These are phyloP conservation scores for Coelopa frigida DNA, from an alignment of 1,140 invertebrate genomes.

Conservation along the genomic window DNA sequence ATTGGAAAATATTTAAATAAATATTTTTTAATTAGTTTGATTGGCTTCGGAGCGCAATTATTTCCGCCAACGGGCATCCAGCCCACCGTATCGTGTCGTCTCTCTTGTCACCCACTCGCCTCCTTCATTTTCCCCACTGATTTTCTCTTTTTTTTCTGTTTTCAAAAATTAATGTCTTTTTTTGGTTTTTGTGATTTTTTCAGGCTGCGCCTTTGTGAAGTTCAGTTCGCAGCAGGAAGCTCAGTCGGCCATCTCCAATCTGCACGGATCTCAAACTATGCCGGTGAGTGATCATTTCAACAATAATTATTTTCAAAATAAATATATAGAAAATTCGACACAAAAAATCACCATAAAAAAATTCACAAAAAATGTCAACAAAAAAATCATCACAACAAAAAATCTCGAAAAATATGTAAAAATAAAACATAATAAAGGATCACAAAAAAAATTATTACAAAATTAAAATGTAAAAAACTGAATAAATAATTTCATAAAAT, in stretches of 20 bases:
- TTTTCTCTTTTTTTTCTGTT: not conserved
- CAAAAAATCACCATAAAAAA: too few species aligned
- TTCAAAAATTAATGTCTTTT: not conserved
- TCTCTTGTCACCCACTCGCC: not conserved
- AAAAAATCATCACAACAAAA: not conserved
- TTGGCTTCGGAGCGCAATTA: too few species aligned
- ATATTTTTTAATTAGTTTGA: too few species aligned
- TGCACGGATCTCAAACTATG: conserved; percentile 99
- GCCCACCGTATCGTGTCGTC: too few species aligned
- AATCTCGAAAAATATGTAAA: not conserved
- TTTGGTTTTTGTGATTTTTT: conserved; percentile 44
- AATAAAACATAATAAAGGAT: not conserved
- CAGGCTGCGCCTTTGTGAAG: conserved; percentile 99
- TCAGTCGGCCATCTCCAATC: conserved; percentile 90
- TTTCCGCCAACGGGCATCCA: too few species aligned
- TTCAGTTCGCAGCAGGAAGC: conserved; percentile 95
- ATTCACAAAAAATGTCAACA: not conserved
- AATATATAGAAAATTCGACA: too few species aligned
- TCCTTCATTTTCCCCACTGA: not conserved
- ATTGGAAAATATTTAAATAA: too few species aligned
- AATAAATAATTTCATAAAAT: too few species aligned
- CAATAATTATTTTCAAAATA: not conserved
- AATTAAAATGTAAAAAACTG: not conserved
- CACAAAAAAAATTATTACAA: not conserved
- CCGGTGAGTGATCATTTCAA: conserved; percentile 69